Evolutionary conservation across 30 jellyfish, hydroid and myxozoan genomes (phyloP).

Genomic region (Aurelia aurita complex sp. Pacific): DNA sequence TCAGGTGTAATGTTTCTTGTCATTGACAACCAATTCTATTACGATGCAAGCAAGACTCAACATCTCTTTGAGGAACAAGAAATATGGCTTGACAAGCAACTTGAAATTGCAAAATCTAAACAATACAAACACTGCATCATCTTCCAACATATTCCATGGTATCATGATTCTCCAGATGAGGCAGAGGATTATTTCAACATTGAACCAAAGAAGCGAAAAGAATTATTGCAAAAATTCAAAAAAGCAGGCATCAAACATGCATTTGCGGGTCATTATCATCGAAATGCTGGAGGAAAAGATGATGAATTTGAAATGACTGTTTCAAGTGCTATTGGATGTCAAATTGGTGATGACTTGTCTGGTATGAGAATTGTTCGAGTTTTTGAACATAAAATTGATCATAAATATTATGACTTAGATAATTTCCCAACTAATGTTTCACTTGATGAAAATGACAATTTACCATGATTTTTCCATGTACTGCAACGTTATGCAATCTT

Average conservation of each 20-base stretch:
- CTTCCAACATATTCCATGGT: conserved; percentile 95
- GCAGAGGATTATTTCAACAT: conserved; percentile 90
- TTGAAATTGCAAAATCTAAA: conserved; percentile 41
- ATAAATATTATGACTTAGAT: conserved; percentile 85
- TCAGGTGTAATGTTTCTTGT: conserved; percentile 83
- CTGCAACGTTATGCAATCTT: too few relatives aligned
- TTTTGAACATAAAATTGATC: conserved; percentile 75
- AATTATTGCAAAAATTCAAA: conserved; percentile 43
- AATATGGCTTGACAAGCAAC: conserved; percentile 82
- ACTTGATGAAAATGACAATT: conserved; percentile 9
- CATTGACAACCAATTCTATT: conserved; percentile 78
- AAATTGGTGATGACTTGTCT: conserved; percentile 84
- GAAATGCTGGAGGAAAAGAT: conserved; percentile 93
- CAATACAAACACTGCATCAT: conserved; percentile 69
- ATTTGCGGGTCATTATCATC: conserved; percentile 96
- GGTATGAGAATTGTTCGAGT: conserved; percentile 95
- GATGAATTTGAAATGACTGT: conserved; percentile 87
- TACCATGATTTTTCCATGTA: conserved; percentile 25
- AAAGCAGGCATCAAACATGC: conserved; percentile 81
- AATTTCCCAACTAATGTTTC: conserved; percentile 53
- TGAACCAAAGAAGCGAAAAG: conserved; percentile 34
- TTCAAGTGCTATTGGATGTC: conserved; percentile 94
- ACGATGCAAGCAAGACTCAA: conserved; percentile 64
- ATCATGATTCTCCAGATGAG: conserved; percentile 74
- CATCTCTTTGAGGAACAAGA: conserved; percentile 76